Evolutionary conservation across 2,113 vertebrate genomes (phyloP).

Genomic region (Eulacestoma nigropectus): DNA sequence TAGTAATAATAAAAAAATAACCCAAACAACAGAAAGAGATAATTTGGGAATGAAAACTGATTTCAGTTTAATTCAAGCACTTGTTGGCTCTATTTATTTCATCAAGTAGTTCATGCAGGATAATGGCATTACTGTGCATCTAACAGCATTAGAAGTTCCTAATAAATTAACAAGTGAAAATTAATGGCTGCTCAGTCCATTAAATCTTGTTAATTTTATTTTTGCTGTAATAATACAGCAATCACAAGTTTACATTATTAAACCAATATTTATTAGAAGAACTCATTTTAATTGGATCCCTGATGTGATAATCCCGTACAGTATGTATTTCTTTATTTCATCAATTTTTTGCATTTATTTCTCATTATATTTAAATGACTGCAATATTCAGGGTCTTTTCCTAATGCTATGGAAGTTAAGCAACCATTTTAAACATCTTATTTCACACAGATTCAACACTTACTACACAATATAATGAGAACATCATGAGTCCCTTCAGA

Average conservation of each 20-base stretch:
- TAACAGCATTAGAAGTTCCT: conserved; percentile 60
- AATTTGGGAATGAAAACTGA: conserved; percentile 43
- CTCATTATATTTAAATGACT: conserved; percentile 64
- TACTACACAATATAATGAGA: conserved; percentile 31
- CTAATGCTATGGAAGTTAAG: conserved; percentile 45
- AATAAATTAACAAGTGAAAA: conserved; percentile 76
- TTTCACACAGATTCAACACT: conserved; percentile 39
- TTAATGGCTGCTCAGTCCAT: conserved; percentile 72
- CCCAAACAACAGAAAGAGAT: background rate
- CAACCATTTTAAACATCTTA: conserved; percentile 52
- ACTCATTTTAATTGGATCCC: conserved; percentile 70
- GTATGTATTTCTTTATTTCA: conserved; percentile 55
- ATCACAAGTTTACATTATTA: conserved; percentile 72
- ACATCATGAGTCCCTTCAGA: background rate
- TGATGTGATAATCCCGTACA: conserved; percentile 59
- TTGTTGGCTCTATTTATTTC: conserved; percentile 52
- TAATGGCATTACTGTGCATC: conserved; percentile 36
- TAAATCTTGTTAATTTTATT: conserved; percentile 77
- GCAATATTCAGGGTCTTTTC: conserved; percentile 20
- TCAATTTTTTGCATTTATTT: conserved; percentile 62
- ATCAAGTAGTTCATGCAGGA: conserved; percentile 45
- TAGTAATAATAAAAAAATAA: background rate
- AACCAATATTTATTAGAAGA: conserved; percentile 74
- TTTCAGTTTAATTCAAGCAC: conserved; percentile 55
- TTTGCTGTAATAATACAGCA: conserved; percentile 57